Evolutionary conservation across 2,113 vertebrate species (phyloP).

Genomic region (Megatriorchis doriae): DNA sequence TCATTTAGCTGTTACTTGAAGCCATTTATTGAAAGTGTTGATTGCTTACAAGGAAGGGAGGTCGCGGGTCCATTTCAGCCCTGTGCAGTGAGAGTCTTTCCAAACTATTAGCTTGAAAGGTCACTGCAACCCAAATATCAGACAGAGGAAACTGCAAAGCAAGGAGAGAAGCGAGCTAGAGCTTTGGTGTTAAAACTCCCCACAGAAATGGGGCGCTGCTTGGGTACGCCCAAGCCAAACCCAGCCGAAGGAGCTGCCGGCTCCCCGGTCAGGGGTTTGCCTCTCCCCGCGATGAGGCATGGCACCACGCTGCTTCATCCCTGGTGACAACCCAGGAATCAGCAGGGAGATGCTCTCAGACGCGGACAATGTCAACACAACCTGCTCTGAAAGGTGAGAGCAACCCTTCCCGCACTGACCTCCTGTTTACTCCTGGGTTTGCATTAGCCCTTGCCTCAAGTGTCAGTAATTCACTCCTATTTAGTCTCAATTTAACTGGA

Average conservation of each 20-base stretch:
- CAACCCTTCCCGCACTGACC: not conserved
- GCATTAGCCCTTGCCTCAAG: not conserved
- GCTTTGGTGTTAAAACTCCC: no score
- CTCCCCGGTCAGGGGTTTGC: not conserved
- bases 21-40: not conserved
- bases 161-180: not conserved
- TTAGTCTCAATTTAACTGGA: not conserved
- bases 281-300: no score
- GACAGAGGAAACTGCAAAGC: not conserved
- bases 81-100: not conserved
- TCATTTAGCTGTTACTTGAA: not conserved
- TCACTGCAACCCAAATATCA: not conserved
- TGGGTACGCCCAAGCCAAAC: not conserved
- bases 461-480: not conserved
- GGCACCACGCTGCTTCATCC: no score
- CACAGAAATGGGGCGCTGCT: fast-evolving
- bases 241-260: not conserved
- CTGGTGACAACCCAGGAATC: fast-evolving
- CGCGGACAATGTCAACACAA: fast-evolving
- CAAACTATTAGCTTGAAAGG: not conserved
- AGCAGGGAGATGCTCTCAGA: not conserved
- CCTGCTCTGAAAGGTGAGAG: not conserved
- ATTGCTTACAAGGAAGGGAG: not conserved
- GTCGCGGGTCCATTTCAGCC: not conserved
- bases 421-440: not conserved